Evolutionary conservation across 2,888 invertebrate species (phyloP).

Genomic region (Oscheius sp.): DNA sequence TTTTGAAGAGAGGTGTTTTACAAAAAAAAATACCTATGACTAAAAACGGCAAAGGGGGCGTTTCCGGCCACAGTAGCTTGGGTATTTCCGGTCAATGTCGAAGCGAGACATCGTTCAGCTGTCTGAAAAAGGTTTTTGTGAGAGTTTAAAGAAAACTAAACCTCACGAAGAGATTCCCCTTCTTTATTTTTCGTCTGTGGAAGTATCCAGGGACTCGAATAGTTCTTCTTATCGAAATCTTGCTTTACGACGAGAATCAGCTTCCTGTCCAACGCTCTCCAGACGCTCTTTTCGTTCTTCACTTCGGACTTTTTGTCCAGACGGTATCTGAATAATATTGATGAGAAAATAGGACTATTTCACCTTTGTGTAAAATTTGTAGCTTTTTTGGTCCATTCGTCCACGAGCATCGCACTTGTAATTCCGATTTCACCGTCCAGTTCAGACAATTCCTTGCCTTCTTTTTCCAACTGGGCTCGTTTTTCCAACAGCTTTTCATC

Average conservation of each 20-base stretch:
- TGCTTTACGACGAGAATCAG: slow-evolving; percentile 68
- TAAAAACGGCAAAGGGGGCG: slow-evolving; percentile 64
- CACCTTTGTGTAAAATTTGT: slow-evolving; percentile 30
- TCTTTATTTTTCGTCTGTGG: slow-evolving; percentile 61
- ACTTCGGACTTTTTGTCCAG: slow-evolving; percentile 37
- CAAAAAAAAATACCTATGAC: slow-evolving; percentile 50
- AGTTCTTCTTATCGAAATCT: slow-evolving; percentile 41
- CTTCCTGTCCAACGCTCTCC: slow-evolving; percentile 57
- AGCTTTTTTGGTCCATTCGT: slow-evolving; percentile 63
- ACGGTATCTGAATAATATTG: neutral
- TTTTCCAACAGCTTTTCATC: slow-evolving; percentile 62
- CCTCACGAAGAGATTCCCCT: slow-evolving; percentile 67
- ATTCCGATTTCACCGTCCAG: slow-evolving; percentile 69
- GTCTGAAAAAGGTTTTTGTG: slow-evolving; percentile 55
- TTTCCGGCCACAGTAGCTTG: slow-evolving; percentile 59
- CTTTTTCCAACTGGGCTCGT: slow-evolving; percentile 57
- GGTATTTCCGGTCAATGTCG: slow-evolving; percentile 49
- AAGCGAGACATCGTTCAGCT: slow-evolving; percentile 62
- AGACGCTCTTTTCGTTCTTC: slow-evolving; percentile 46
- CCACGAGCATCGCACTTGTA: slow-evolving; percentile 61
- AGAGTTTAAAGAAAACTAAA: slow-evolving; percentile 34
- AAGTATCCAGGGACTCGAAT: slow-evolving; percentile 66
- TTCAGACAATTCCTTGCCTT: slow-evolving; percentile 69
- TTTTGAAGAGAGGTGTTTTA: slow-evolving; percentile 18
- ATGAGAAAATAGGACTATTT: too few relatives aligned